Evolutionary conservation across 2,888 invertebrate species (phyloP).

Genomic region (Caenorhabditis drosophilae): DNA sequence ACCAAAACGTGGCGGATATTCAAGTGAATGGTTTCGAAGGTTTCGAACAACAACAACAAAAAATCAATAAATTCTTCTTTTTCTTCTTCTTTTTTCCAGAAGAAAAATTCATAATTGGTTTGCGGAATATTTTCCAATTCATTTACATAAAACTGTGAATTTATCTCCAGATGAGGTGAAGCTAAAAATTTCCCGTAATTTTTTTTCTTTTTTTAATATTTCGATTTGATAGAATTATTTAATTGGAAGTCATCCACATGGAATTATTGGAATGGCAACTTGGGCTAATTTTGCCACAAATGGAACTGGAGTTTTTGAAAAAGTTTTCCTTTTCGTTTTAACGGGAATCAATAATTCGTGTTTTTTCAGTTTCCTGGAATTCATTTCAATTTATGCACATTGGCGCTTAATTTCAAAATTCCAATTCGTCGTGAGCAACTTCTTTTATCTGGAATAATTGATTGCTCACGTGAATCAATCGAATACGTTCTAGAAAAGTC

Average conservation of each 20-base stretch:
- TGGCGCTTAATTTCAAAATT: conserved; percentile 37
- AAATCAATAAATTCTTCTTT: no score
- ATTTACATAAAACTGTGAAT: conserved; percentile 78
- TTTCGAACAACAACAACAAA: no score
- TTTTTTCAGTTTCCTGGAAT: conserved; percentile 23
- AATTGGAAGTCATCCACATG: conserved; percentile 87
- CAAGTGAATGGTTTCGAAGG: conserved; percentile 43
- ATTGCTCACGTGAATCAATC: conserved; percentile 27
- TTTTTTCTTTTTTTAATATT: no score
- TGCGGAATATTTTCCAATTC: background rate
- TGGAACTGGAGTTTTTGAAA: conserved; percentile 70
- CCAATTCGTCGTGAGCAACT: conserved; percentile 63
- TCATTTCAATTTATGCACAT: conserved; percentile 39
- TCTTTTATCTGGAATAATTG: conserved; percentile 69
- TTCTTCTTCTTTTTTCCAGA: no score
- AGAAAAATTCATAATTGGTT: conserved; percentile 5
- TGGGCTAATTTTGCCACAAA: conserved; percentile 82
- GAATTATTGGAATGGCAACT: conserved; percentile 82
- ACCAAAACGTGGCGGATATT: conserved; percentile 70
- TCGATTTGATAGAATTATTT: conserved; percentile 40
- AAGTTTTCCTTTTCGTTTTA: no score
- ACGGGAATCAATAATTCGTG: no score
- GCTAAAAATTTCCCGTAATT: no score
- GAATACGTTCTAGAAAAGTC: conserved; percentile 25
- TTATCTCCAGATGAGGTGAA: conserved; percentile 71